Evolutionary conservation across 2,113 vertebrate genomes (phyloP), one percentile per base, ranked within the genome.

Genomic region (Hyperoodon ampullatus): DNA sequence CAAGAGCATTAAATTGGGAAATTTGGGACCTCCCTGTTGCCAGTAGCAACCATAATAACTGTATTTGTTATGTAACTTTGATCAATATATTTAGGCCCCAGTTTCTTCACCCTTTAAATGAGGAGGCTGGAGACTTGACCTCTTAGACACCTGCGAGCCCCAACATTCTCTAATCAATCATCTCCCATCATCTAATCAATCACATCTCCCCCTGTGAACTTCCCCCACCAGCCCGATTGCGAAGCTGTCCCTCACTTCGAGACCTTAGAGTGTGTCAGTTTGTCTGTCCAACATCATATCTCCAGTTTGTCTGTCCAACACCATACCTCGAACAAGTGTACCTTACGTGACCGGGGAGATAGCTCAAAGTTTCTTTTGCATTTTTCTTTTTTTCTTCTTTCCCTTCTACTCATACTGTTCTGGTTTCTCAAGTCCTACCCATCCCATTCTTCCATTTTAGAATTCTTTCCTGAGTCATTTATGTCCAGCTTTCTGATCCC

Each of bases 401-500:
- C 24, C 50, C 28, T 58, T 47, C 21, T 80, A 39, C n/a, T 88
- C 39, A 55, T 42, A 50, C 7, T 26, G 19, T 12, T 71, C 55
- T 75, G 19, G 70, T 8, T 80, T 39, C 63, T 94, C 9, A 24
- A 84, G 15, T 9, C 58, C 47, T 82, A 30, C 19, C 10, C 44
- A 88, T 30, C 5, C 66, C 42, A 28, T 60, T 19, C 39, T 72
- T 93, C n/a, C 33, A 74, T 61, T 71, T 93, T 63, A 85, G 42
- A 81, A 68, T 90, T 93, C n/a, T 92, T 90, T 80, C 23, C 61
- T 50, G 35, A 53, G 55, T 88, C 92, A 24, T 44, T 95, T 93
- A 55, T 78, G 42, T 92, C 90, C 61, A 86, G 60, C 2, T 84
- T 96, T 96, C 74, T 88, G 39, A 90, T 82, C 33, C 23, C 28